A percentile compares a stretch with the other conserved stretches of the same genome.
phyloP scores from a whole-genome alignment of 2,113 vertebrate genomes.

The Grallaria varia region DNA sequence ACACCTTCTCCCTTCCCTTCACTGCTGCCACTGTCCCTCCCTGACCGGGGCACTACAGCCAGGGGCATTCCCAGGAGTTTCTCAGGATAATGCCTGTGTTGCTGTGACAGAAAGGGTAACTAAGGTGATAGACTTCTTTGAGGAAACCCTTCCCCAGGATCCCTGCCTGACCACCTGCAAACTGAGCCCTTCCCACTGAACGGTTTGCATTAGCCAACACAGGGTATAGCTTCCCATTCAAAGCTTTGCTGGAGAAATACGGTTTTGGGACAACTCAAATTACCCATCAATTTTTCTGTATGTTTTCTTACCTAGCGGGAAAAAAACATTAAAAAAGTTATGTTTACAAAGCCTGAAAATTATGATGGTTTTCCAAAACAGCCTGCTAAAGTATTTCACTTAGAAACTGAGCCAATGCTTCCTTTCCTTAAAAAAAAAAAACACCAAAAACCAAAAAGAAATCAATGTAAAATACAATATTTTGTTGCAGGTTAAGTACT shows the following conservation, averaged over 20 bases:
- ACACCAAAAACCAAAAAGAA: no score
- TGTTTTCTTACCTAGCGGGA: not conserved
- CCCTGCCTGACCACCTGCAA: not conserved
- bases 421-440: not conserved
- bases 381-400: not conserved
- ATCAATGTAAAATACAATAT: not conserved
- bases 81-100: no score
- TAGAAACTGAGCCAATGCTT: not conserved
- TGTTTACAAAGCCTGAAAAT: not conserved
- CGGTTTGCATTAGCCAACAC: accelerated
- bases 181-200: not conserved
- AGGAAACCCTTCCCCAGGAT: not conserved
- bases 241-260: not conserved
- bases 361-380: conserved; percentile 3
- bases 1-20: not conserved
- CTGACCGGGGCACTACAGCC: not conserved
- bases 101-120: not conserved
- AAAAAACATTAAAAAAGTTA: not conserved
- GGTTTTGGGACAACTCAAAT: not conserved
- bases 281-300: not conserved
- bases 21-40: not conserved
- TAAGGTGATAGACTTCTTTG: accelerated
- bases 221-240: not conserved
- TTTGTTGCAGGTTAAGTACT: conserved; percentile 34
- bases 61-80: not conserved